Evolutionary conservation across 1,140 invertebrate species (phyloP), one percentile per base, ranked within the genome.

Genomic region (Drosophila obscura): DNA sequence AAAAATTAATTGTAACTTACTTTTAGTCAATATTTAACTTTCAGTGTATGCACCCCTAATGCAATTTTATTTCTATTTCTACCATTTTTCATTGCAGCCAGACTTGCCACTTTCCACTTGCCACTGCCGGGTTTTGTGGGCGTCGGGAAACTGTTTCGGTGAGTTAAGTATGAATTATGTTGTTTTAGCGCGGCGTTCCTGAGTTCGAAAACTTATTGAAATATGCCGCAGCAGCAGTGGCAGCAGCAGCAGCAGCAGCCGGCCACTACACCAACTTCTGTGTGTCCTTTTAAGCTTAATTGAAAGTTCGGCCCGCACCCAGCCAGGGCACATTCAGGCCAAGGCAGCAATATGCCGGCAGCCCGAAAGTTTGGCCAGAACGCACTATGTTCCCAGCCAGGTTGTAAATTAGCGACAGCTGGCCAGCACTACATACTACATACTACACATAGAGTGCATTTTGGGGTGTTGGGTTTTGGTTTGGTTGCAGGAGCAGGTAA

Each of bases 101-200:
- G 43, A 64, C 28, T 79, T 69, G 52, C 67, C 60, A 48, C 61
- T 53, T 35, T 22, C 78, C 31, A 50, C 62, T 62, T 76, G 50
- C 48, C 61, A 56, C 49, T 26, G 55, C 59, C 62, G 35, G 43
- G 43, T 76, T 56, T 57, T 77, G 52, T 52, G 67, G 57, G 41
- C 68, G 69, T 58, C 45, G 59, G 74, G 62, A 85, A 85, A 85
- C 82, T 85, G 78, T 88, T 88, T 87, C 58, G 83, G 83, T 88
- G 73, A 88, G 83, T 88, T 88, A 88, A 88, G 83, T 88, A 88
- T 88, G 83, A 88, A 88, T 88, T 88, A 88, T 88, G 83, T 83
- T 88, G 79, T 88, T 83, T 80, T 80, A 83, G 72, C 74, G 60
- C 58, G 28, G 64, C 45, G 62, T 56, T 61, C 48, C 61, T 75